These are phyloP conservation scores for Drosophila insularis DNA, from an alignment of 1,140 invertebrate genomes.

Conservation along the genomic window DNA sequence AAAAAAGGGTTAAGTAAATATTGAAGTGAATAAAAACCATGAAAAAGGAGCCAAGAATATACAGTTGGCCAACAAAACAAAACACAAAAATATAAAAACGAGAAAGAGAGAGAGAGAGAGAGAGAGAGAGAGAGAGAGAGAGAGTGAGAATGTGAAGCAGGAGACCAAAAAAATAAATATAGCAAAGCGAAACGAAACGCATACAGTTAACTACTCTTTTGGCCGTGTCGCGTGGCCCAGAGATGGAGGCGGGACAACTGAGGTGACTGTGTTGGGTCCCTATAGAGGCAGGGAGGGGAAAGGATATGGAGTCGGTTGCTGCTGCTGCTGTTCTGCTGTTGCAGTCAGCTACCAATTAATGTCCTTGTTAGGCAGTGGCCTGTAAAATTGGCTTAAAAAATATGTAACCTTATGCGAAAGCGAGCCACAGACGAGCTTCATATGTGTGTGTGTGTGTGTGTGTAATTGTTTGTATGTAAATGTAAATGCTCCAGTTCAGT, in stretches of 20 bases:
- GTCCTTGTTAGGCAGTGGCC: slow-evolving; percentile 81
- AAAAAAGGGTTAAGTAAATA: slow-evolving; percentile 81
- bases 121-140: not conserved
- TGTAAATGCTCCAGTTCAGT: not conserved
- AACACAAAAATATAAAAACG: slow-evolving; percentile 17
- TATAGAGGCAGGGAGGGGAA: slow-evolving; percentile 14
- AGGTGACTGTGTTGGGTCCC: slow-evolving; percentile 25
- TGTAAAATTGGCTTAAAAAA: slow-evolving; percentile 82
- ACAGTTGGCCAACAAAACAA: slow-evolving; percentile 39
- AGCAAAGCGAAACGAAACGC: slow-evolving; percentile 32
- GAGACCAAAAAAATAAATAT: slow-evolving; percentile 12
- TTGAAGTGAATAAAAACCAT: slow-evolving; percentile 77
- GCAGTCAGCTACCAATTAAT: slow-evolving; percentile 76
- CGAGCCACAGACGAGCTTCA: slow-evolving; percentile 33
- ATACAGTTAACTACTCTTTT: slow-evolving; percentile 72
- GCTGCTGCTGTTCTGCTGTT: slow-evolving; percentile 29
- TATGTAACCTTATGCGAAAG: slow-evolving; percentile 76
- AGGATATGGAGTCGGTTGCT: slow-evolving; percentile 4
- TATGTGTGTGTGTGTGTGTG: not conserved
- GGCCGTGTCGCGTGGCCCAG: slow-evolving; percentile 50
- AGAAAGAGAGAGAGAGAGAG: not conserved
- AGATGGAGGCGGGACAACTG: slow-evolving; percentile 13
- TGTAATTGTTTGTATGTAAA: not conserved
- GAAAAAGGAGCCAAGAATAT: slow-evolving; percentile 56
- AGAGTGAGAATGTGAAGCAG: not conserved